Base-by-base conservation (phyloP, 2,797 vertebrate genomes). In the Podarcis lilfordi region DNA sequence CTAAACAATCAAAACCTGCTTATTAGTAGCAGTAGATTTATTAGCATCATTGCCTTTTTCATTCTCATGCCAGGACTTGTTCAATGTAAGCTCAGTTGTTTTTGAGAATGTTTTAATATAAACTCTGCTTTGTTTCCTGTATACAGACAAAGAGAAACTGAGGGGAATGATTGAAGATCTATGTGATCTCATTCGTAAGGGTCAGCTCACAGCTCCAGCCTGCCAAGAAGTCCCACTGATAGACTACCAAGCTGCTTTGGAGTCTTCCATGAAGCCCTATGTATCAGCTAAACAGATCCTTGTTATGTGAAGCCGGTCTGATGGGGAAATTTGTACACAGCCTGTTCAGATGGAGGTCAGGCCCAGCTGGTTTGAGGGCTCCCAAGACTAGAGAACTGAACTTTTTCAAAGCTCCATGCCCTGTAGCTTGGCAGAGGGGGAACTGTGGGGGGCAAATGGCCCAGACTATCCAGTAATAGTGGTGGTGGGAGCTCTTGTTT, bases 271-370 rank as follows among this genome's bases (percentile, higher is more conserved):
- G 97, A 97, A 97, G 90, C 98, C 98, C 35, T 99, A 98, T 45
- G 71, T 93, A 2, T 98, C 98, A 37, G 94, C 96, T 17, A 99
- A 99, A 95, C 98, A 99, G 94, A 96, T 99, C 89, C 96, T 99
- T 5, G 94, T 98, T 82, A 96, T 99, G 97, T 98, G 96, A 98
- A 71, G 11, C 19, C 15, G 2, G 11, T 64, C 32, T 4, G 1
- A 3, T 25, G 71, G 68, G 76, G 37, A 75, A 45, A n/a, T 11
- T 71, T 11, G 13, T 23, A 35, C 7, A 23, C 13, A 69, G 27
- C 27, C 17, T 2, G n/a, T 17, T 78, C 50, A 21, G 25, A 6
- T 29, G 80, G 71, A 50, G 13, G 45, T 72, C 59, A 40, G 10
- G 29, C 21, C n/a, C 15, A 8, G 45, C 25, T 78, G 35, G 50